A percentile compares a stretch with the other conserved stretches of the same genome.
Evolutionary conservation across 1,140 invertebrate species (phyloP).

Genomic region (Polyergus mexicanus): DNA sequence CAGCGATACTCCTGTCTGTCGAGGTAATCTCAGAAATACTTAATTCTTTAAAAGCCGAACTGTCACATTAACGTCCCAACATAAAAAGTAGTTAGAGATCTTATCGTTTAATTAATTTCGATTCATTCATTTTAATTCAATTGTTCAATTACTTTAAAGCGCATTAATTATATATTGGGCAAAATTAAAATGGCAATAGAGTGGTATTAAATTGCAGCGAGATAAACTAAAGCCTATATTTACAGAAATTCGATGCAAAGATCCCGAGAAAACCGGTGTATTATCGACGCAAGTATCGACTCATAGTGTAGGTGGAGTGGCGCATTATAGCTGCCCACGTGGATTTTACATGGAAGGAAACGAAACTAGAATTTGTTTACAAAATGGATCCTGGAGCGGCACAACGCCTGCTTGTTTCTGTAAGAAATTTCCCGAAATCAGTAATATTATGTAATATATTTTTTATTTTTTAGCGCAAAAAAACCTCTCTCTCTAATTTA

Average conservation of each 20-base stretch:
- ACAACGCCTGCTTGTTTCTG: constrained; percentile 92
- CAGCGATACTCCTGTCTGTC: constrained; percentile 91
- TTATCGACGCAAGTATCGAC: constrained; percentile 89
- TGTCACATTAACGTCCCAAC: too few relatives aligned
- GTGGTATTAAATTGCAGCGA: neutral
- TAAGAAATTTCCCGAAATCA: constrained; percentile 86
- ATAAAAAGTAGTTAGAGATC: neutral
- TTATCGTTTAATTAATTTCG: neutral
- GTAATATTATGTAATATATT: neutral
- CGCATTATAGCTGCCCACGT: constrained; percentile 93
- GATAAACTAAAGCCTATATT: neutral
- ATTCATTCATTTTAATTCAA: neutral
- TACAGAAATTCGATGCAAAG: constrained; percentile 92
- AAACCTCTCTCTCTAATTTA: neutral
- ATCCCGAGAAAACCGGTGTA: constrained; percentile 88
- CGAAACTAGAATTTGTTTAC: constrained; percentile 91
- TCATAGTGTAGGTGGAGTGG: constrained; percentile 91
- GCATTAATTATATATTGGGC: neutral
- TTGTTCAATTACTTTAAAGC: neutral
- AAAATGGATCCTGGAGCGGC: constrained; percentile 94
- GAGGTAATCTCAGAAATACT: constrained; percentile 86
- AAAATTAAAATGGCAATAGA: neutral
- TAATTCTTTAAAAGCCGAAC: neutral
- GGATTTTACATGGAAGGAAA: constrained; percentile 94
- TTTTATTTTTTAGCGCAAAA: neutral